Evolutionary conservation across 2,888 invertebrate genomes (phyloP), one percentile per base, ranked within the genome.

Genomic region (Tetragnatha montana): DNA sequence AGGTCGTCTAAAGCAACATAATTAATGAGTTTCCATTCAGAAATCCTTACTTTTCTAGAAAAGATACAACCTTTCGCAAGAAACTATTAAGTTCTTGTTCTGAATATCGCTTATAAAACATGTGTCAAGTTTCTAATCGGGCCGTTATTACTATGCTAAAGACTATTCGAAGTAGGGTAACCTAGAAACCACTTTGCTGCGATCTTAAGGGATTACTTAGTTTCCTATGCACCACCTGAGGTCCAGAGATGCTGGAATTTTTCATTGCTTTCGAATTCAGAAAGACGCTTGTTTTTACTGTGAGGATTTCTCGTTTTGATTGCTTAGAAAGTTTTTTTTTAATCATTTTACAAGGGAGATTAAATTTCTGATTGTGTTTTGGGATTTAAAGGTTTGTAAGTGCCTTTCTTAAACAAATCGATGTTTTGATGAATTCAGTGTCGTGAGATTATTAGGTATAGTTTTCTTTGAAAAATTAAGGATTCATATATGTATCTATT

Each of bases 121-220:
- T 70, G 47, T 81, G 81, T 81, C 81, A 71, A 70, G 70, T n/a
- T 70, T 70, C 47, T 81, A 81, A 81, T 81, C 81, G 71, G 12
- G 81, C 35, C 7, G 71, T 81, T 81, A 69, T 70, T 81, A 81
- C 21, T 47, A 47, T 35, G 50, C 17, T 17, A 60, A 22, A 35
- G 80, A 81, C 49, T 50, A 70, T 81, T 81, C 70, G 70, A 49
- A 19, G 10, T 49, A 8, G 17, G 10, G 19, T n/a, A 12, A 4
- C 49, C 35, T 10, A 71, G 22, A 12, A 79, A 21, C 35, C 12
- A 51, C 82, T 60, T 82, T 82, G 6, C 69, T 22, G 49, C 74
- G n/a, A 74, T 82, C 74, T 78, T 70, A 69, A 81, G 73, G 81
- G 87, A 87, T 87, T 87, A 87, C 21, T 68, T 14, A 19, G 68